These are phyloP conservation scores for Colossoma macropomum DNA, from an alignment of 2,113 vertebrate genomes.

Conservation along the genomic window DNA sequence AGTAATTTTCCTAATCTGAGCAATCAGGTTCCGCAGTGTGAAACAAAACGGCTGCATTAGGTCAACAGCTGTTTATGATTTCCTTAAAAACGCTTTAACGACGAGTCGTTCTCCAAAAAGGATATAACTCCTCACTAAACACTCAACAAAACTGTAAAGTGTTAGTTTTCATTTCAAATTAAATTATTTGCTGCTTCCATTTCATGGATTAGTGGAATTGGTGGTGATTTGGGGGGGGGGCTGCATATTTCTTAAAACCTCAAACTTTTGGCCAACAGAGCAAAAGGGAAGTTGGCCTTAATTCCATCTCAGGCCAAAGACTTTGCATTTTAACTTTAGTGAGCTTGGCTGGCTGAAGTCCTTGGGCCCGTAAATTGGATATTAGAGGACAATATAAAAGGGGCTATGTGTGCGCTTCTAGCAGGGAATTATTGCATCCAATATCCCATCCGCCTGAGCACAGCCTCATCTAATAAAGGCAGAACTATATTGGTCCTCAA, in stretches of 20 bases:
- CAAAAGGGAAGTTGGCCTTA: constrained; percentile 75
- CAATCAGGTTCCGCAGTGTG: background rate
- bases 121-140: constrained; percentile 41
- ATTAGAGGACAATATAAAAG: constrained; percentile 80
- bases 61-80: background rate
- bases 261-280: constrained; percentile 77
- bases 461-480: constrained; percentile 79
- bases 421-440: constrained; percentile 78
- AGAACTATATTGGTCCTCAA: constrained; percentile 78
- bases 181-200: constrained; percentile 67
- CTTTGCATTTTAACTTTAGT: constrained; percentile 76
- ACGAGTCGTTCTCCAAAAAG: background rate
- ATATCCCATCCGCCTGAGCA: constrained; percentile 75
- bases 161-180: constrained; percentile 51
- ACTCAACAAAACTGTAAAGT: constrained; percentile 59
- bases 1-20: constrained; percentile 53
- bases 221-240: constrained; percentile 42
- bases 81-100: background rate
- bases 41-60: background rate
- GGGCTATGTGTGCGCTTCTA: constrained; percentile 77
- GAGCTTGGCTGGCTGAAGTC: constrained; percentile 75
- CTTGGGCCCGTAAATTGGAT: constrained; percentile 81
- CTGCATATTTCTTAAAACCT: constrained; percentile 79
- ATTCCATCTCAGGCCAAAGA: constrained; percentile 77
- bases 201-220: constrained; percentile 65